Base-by-base conservation (phyloP, 2,797 vertebrate species). In the Lithobates pipiens region DNA sequence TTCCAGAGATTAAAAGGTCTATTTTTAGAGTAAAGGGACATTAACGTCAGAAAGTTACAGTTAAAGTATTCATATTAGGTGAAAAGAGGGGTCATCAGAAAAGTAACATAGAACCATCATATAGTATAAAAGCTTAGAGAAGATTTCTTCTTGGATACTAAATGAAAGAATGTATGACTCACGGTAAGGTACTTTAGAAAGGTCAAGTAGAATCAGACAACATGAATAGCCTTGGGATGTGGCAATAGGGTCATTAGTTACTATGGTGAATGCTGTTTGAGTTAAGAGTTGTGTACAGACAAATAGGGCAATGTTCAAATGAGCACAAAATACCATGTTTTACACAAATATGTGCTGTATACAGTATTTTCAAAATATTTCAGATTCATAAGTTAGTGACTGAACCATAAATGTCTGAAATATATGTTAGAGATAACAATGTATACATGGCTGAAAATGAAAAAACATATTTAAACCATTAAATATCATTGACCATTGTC, bases 181-280 rank as follows among this genome's bases (percentile, higher is more conserved):
- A 69, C 77, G 54, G 82, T 77, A 74, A 83, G 76, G 76, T 69
- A 70, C 65, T 69, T 65, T 15, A 50, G n/a, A 77, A 79, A 77
- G 42, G 34, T 74, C 54, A 77, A 77, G 69, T 61, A 83, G 78
- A 32, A 39, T 23, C 36, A 61, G 39, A 44, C 68, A 15, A 73
- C 34, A 81, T 29, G 61, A 75, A 36, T 29, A 27, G 71, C 81
- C 82, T 82, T 76, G 80, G 63, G 80, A 81, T 44, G 75, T 83
- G 73, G 50, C 61, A 65, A 71, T 77, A 83, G 42, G 82, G 82
- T 83, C 82, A 83, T 76, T 69, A 67, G 73, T 63, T 83, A 83
- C 73, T 76, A 76, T 76, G 81, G 81, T 67, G 63, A 83, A 44
- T 68, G 81, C 11, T 44, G 70, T 69, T 76, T 83, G 44, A 67